Percentiles rank a stretch among this genome's conserved stretches.
Conservation (phyloP, 2,888 invertebrate species). For the Caenorhabditis sp. region DNA sequence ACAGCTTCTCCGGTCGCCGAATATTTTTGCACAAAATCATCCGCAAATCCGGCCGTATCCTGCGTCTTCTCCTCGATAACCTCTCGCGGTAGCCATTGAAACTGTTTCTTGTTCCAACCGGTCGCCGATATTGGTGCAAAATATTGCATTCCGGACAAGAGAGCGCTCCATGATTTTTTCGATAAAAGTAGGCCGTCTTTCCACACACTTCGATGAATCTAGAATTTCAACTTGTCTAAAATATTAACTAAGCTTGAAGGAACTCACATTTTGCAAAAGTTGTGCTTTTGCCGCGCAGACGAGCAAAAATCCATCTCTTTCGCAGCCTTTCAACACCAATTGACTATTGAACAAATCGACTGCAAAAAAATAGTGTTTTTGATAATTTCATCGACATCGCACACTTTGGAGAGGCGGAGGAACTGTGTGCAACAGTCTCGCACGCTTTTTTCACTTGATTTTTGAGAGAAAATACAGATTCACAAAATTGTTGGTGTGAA, state of each 20-base stretch:
- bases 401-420: too few species aligned
- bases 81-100: constrained; percentile 93
- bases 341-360: constrained; percentile 90
- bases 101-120: constrained; percentile 37
- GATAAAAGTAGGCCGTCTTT: constrained; percentile 83
- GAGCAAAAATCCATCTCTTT: constrained; percentile 95
- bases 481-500: too few species aligned
- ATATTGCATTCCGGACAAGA: constrained; percentile 94
- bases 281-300: constrained; percentile 94
- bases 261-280: constrained; percentile 79
- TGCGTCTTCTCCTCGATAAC: constrained; percentile 80
- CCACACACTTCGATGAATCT: constrained; percentile 88
- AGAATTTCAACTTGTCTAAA: too few species aligned
- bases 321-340: constrained; percentile 88
- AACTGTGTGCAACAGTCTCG: too few species aligned
- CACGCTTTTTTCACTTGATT: too few species aligned
- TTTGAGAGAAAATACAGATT: too few species aligned
- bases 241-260: too few species aligned
- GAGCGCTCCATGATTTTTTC: constrained; percentile 94
- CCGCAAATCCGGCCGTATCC: constrained; percentile 36
- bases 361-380: constrained; percentile 54
- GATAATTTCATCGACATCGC: too few species aligned
- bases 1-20: constrained; percentile 90
- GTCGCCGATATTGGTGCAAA: constrained; percentile 88
- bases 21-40: constrained; percentile 74